Conservation (phyloP, 2,113 vertebrate species). For the Chrysochloris asiatica region DNA sequence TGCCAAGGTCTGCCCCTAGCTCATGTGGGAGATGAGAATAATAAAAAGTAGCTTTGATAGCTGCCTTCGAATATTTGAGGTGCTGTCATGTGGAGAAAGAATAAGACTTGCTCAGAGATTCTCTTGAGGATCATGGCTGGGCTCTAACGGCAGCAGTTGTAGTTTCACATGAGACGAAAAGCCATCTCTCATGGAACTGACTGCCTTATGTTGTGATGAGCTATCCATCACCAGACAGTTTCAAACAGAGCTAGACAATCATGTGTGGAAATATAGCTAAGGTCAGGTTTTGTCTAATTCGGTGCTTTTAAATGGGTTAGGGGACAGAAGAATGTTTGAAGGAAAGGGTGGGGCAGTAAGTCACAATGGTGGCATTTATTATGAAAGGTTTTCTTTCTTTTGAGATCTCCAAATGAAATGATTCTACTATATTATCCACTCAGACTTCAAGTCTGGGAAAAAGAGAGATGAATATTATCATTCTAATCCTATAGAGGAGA, state of each 20-base stretch:
- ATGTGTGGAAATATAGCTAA: not conserved
- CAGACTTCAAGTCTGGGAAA: not conserved
- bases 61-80: slow-evolving; percentile 38
- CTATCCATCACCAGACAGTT: not conserved
- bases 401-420: not conserved
- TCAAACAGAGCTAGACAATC: not conserved
- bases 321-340: not conserved
- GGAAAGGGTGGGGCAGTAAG: not conserved
- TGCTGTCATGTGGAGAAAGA: not conserved
- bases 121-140: not conserved
- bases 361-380: not conserved
- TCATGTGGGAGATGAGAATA: slow-evolving; percentile 23
- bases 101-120: not conserved
- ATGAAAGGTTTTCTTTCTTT: not conserved
- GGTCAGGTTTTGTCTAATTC: not conserved
- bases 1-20: slow-evolving; percentile 12
- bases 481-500: not conserved
- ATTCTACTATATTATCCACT: not conserved
- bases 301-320: not conserved
- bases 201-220: not conserved
- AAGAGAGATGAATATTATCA: slow-evolving; percentile 5
- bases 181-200: not conserved
- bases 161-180: not conserved
- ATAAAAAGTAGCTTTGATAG: slow-evolving; percentile 19
- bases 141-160: not conserved